Base-by-base conservation (phyloP, 2,113 vertebrate genomes). In the Daubentonia madagascariensis region DNA sequence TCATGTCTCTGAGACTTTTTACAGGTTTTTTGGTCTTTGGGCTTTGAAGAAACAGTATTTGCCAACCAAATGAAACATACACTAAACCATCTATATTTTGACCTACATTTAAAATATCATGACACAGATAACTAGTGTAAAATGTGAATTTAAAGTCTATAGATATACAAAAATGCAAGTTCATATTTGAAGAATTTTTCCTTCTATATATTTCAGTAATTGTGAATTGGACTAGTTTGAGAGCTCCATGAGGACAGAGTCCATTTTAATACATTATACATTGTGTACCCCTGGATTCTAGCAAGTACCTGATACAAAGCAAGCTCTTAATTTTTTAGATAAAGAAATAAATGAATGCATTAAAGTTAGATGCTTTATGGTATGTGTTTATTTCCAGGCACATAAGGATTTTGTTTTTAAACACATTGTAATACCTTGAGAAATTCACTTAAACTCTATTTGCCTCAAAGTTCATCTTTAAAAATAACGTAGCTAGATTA, bases 361-460 rank as follows among this genome's bases (percentile, higher is more conserved):
- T 89, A 96, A 52, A 89, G 16, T 76, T 45, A 85, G 35, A 18
- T 80, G 54, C 11, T 73, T 89, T 61, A 30, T 72, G 45, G 20
- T 6, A 88, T 79, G 4, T 94, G 30, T 91, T 92, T 94, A 85
- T 89, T 89, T 88, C 48, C 14, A 91, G n/a, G 35, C 18, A 80
- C 43, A 52, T 16, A 52, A 94, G 30, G 30, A 95, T 76, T 90
- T 70, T 65, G 45, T 79, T 96, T 85, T 94, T 57, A 76, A 87
- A 76, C 3, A 84, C 63, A 79, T 1, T 18, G 14, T 37, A 68
- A 79, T 17, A 84, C 11, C 81, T 84, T 95, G 37, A 90, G 40
- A 96, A 95, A 87, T 65, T 83, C 86, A 87, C 8, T 93, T 89
- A 81, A 68, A 90, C 32, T 85, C 43, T 89, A 78, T 65, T 78